Base-by-base conservation (phyloP, 2,888 invertebrate genomes). In the Argyresthia albistria region DNA sequence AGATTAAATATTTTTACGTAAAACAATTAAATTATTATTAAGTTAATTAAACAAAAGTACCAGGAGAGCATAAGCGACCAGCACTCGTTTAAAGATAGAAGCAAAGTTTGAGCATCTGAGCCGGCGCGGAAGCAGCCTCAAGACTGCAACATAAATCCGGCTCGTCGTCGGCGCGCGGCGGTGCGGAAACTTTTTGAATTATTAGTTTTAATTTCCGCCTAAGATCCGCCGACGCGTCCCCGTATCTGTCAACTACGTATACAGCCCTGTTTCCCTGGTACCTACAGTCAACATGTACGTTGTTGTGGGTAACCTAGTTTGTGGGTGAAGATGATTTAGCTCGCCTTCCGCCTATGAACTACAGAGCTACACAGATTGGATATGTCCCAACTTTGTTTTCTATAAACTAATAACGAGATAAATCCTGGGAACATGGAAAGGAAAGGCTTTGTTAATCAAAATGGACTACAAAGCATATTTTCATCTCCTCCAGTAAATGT, bases 131-230 rank as follows among this genome's bases (percentile, higher is more conserved):
- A 78, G 69, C 76, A 68, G 70, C 76, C 79, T 73, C 77, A 82
- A 80, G 80, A 78, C 82, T 80, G 69, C 67, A 71, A 70, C 81
- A 86, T 87, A 87, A 87, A 87, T 87, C 84, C 76, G 68, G 70
- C 73, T 71, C 66, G 76, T 77, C 76, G 78, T 25, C 25, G 25
- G 25, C 25, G 82, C 71, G 78, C 81, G 81, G 82, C 83, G 79
- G 83, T 82, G 75, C 72, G 83, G 81, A 86, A 87, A 87, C 84
- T 87, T 88, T 88, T 88, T 88, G 88, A 88, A 86, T 88, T 88
- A 88, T 88, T 88, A 88, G 87, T 88, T 88, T 88, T 88, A 88
- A 88, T 88, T 88, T 88, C 88, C 88, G 88, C 78, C 76, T 78
- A 80, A 86, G 86, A 87, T 86, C 84, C 83, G 86, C 76, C 66